A percentile compares a stretch with the other conserved stretches of the same genome.
phyloP scores from a whole-genome alignment of 2,888 invertebrate species.

The Lagria hirta region DNA sequence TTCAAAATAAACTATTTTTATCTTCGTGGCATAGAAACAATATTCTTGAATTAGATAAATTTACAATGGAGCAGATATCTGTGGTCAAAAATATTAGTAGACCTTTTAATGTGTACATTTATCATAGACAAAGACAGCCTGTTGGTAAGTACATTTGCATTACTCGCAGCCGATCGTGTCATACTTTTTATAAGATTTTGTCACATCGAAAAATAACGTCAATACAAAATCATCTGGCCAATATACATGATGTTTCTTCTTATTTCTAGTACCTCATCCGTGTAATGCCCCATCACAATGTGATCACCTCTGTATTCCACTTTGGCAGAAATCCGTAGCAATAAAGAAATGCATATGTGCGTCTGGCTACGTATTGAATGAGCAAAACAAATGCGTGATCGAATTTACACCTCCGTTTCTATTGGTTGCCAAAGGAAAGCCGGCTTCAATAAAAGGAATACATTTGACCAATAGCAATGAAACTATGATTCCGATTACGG shows the following conservation, averaged over 20 bases:
- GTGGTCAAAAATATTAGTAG: slow-evolving; percentile 58
- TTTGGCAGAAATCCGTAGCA: slow-evolving; percentile 59
- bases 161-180: too few species aligned
- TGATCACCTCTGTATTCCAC: slow-evolving; percentile 74
- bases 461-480: slow-evolving; percentile 54
- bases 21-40: slow-evolving; percentile 70
- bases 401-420: slow-evolving; percentile 64
- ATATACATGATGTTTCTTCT: too few species aligned
- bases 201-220: too few species aligned
- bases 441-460: slow-evolving; percentile 73
- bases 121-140: slow-evolving; percentile 78
- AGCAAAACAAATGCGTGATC: slow-evolving; percentile 62
- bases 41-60: slow-evolving; percentile 65
- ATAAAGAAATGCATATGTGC: slow-evolving; percentile 70
- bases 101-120: slow-evolving; percentile 69
- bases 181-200: too few species aligned
- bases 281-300: slow-evolving; percentile 71
- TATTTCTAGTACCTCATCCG: slow-evolving; percentile 64
- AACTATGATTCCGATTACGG: slow-evolving; percentile 70
- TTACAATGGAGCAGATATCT: slow-evolving; percentile 55
- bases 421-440: slow-evolving; percentile 65
- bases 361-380: slow-evolving; percentile 67
- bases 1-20: slow-evolving; percentile 73
- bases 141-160: slow-evolving; percentile 55
- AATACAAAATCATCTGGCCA: too few species aligned